Base-by-base conservation (phyloP, 2,888 invertebrate genomes). In the Ptychoptera albimana region DNA sequence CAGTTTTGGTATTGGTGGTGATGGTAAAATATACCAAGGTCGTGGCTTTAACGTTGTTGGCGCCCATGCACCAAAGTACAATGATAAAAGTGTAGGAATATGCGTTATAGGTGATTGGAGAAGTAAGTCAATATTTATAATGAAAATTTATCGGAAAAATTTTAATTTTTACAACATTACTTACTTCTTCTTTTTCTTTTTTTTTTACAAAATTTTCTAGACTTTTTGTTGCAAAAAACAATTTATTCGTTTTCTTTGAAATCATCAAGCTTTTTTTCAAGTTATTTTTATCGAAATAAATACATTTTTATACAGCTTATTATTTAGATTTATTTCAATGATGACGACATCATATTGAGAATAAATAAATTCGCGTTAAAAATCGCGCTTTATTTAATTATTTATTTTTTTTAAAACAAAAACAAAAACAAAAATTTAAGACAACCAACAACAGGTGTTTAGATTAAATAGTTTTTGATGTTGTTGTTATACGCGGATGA, bases 1-100 rank as follows among this genome's bases (percentile, higher is more conserved):
- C 56, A 82, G 77, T 57, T 85, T 82, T 59, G 75, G 73, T 37
- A 71, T 82, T 30, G 83, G 84, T 3, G 76, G 80, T 15, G 82
- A 84, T 52, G 81, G 80, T 1, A 66, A 69, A 11, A 78, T 72
- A 6, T 84, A 82, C 60, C 74, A 74, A 50, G 82, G 81, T 2
- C 69, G 82, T 3, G 82, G 82, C 1, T 85, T 83, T 76, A 68
- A 72, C 42, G 61, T 64, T 1, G 61, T 75, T 1, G 84, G 83
- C 1, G 81, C 82, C 0, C 85, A 86, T 59, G 77, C 83, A 0
- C 72, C 74, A 4, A 63, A 61, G 46, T 82, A 78, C 64, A 84
- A 79, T 60, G 66, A 67, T 49, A 67, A 69, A 55, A 80, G 81
- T 57, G 70, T 82, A 39, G 82, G 82, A 13, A 75, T 83, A 48